Evolutionary conservation across 2,113 vertebrate species (phyloP).

Genomic region (Lagopus leucura): DNA sequence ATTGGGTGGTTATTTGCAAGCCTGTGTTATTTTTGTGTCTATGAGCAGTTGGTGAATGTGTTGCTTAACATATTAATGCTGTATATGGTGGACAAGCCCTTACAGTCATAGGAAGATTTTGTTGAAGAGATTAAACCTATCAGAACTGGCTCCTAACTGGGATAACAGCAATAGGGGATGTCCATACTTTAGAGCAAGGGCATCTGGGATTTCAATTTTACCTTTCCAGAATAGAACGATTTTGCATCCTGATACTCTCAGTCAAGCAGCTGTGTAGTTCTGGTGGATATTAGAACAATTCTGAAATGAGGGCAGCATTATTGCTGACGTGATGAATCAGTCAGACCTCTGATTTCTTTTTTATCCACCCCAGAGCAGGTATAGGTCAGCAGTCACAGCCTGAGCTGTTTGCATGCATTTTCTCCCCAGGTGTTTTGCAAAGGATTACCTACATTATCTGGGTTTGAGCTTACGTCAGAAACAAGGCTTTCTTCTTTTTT

Average conservation of each 20-base stretch:
- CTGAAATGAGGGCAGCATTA: constrained; percentile 5
- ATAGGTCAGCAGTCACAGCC: not conserved
- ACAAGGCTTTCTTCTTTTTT: constrained; percentile 8
- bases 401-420: not conserved
- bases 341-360: not conserved
- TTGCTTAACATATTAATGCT: not conserved
- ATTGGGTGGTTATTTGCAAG: not conserved
- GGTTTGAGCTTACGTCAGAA: not conserved
- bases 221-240: not conserved
- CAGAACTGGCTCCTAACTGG: not conserved
- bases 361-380: not conserved
- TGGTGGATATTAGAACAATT: not conserved
- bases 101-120: not conserved
- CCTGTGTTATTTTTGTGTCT: not conserved
- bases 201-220: not conserved
- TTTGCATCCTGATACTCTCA: not conserved
- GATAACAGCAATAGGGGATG: not conserved
- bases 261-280: not conserved
- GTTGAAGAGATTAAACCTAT: not conserved
- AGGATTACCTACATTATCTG: not conserved
- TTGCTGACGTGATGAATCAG: not conserved
- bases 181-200: not conserved
- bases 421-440: not conserved
- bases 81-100: not conserved
- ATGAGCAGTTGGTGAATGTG: not conserved